Percentiles rank a stretch among this genome's conserved stretches.
Evolutionary conservation across 2,888 invertebrate genomes (phyloP).

Genomic region (Cosmia pyralina): DNA sequence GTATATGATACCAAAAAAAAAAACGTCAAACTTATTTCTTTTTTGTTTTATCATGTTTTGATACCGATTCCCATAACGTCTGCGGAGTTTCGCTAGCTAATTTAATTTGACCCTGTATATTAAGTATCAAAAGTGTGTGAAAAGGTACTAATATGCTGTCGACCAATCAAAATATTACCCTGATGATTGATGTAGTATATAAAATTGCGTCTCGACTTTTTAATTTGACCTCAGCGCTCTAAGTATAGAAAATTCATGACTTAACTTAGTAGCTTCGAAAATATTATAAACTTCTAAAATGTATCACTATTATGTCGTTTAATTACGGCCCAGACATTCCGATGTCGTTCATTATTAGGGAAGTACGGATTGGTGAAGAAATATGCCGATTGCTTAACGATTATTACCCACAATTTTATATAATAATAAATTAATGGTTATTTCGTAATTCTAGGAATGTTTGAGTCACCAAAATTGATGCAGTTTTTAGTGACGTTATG

Average conservation of each 20-base stretch:
- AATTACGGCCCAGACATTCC: conserved; percentile 32
- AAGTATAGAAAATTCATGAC: conserved; percentile 14
- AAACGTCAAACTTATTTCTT: too few relatives aligned
- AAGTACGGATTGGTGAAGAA: conserved; percentile 16
- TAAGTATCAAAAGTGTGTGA: neutral
- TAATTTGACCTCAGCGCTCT: conserved; percentile 38
- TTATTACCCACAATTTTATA: neutral
- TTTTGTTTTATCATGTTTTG: too few relatives aligned
- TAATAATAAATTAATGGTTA: neutral
- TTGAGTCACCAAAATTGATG: conserved; percentile 13
- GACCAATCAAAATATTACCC: conserved; percentile 9
- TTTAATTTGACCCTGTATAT: too few relatives aligned
- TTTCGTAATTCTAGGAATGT: conserved; percentile 2
- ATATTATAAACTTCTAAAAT: conserved; percentile 29
- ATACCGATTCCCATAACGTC: too few relatives aligned
- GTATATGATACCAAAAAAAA: too few relatives aligned
- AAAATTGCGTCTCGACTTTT: conserved; percentile 20
- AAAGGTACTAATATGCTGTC: conserved; percentile 1
- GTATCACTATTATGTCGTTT: conserved; percentile 7
- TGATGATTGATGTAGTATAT: neutral
- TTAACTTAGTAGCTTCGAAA: conserved; percentile 12
- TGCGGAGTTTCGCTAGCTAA: too few relatives aligned
- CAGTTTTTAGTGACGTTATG: conserved; percentile 40
- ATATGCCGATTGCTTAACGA: conserved; percentile 13
- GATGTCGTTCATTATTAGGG: conserved; percentile 36